Conservation (phyloP, 2,797 vertebrate genomes). For the Gymnoscopelus braueri region DNA sequence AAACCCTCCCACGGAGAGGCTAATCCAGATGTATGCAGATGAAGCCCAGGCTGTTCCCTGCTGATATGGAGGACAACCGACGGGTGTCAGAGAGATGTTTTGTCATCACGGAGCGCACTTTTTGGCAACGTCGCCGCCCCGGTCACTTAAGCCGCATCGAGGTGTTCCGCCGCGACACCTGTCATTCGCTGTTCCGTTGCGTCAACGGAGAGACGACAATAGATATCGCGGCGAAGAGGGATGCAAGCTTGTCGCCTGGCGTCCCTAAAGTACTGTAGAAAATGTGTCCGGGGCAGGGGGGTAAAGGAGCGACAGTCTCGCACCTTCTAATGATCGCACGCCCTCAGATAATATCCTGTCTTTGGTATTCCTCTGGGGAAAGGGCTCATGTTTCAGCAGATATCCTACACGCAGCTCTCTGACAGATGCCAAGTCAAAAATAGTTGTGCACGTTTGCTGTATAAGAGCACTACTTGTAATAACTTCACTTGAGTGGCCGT, state of each 20-base stretch:
- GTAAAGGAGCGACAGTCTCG: conserved; percentile 33
- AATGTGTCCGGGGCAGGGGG: neutral
- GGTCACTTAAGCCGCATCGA: conserved; percentile 46
- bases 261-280: neutral
- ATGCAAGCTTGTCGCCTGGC: too few relatives aligned
- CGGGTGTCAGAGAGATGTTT: conserved; percentile 43
- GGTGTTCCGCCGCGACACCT: conserved; percentile 58
- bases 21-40: conserved; percentile 55
- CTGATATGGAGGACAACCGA: conserved; percentile 30
- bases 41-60: conserved; percentile 1
- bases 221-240: conserved; percentile 14
- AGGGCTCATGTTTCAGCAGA: neutral
- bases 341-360: neutral
- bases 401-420: neutral
- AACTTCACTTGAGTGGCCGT: too few relatives aligned
- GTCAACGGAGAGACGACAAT: conserved; percentile 39
- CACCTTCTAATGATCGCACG: conserved; percentile 18
- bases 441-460: neutral
- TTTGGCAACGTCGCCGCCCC: conserved; percentile 51
- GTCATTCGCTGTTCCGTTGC: conserved; percentile 64
- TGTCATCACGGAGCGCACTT: conserved; percentile 40
- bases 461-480: too few relatives aligned
- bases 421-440: neutral
- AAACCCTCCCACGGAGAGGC: conserved; percentile 47
- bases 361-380: neutral